phyloP scores from a whole-genome alignment of 2,888 invertebrate species.

The Drosophila pseudotalamancana region DNA sequence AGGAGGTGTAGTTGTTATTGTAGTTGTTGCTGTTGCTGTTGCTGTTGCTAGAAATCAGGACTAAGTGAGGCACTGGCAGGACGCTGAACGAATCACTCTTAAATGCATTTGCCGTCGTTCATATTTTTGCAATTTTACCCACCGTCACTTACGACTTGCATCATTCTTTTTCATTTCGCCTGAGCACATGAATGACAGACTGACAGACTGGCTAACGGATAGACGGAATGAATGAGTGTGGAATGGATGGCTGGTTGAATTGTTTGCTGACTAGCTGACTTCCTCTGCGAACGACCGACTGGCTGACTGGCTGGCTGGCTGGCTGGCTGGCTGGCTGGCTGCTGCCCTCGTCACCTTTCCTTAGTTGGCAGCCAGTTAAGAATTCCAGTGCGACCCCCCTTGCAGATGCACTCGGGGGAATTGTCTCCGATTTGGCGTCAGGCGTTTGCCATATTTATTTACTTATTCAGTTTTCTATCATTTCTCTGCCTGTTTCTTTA shows the following conservation, averaged over 20 bases:
- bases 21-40: slow-evolving; percentile 11
- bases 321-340: slow-evolving; percentile 18
- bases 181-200: slow-evolving; percentile 47
- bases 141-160: slow-evolving; percentile 48
- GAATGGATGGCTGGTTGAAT: background rate
- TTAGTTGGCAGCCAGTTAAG: slow-evolving; percentile 7
- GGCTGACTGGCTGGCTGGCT: slow-evolving; percentile 26
- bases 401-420: slow-evolving; percentile 17
- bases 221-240: background rate
- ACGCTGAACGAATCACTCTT: slow-evolving; percentile 26
- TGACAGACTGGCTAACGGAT: slow-evolving; percentile 36
- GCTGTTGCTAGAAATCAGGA: slow-evolving; percentile 7
- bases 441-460: slow-evolving; percentile 38
- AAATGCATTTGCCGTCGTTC: slow-evolving; percentile 48
- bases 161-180: slow-evolving; percentile 59
- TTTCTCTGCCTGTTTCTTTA: slow-evolving; percentile 33
- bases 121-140: slow-evolving; percentile 48
- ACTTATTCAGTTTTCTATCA: background rate
- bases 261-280: slow-evolving; percentile 7
- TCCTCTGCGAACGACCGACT: slow-evolving; percentile 13
- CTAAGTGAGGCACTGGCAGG: background rate
- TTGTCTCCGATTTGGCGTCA: slow-evolving; percentile 35
- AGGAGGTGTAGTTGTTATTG: slow-evolving; percentile 14
- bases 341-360: background rate
- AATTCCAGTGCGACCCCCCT: slow-evolving; percentile 29